A percentile compares a stretch with the other conserved stretches of the same genome.
Conservation (phyloP, 2,797 vertebrate species). For the Chaenodraco wilsoni region DNA sequence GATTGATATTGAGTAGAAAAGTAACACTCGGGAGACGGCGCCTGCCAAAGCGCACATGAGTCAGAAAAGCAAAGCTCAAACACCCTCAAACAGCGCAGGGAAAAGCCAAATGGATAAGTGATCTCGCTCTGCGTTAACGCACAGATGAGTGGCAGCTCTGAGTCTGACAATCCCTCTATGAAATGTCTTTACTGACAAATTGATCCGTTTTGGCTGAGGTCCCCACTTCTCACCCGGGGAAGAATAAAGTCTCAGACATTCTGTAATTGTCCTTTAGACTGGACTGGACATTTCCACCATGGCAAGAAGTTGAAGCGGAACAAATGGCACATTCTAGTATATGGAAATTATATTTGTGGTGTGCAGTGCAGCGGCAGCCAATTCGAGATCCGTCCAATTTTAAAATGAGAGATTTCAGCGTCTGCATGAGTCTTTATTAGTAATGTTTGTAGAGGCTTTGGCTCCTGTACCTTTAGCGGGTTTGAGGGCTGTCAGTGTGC, state of each 20-base stretch:
- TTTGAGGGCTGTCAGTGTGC: slow-evolving; percentile 52
- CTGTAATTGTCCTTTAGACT: slow-evolving; percentile 82
- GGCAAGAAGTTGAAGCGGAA: slow-evolving; percentile 80
- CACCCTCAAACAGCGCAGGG: slow-evolving; percentile 20
- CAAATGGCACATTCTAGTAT: slow-evolving; percentile 79
- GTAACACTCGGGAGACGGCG: slow-evolving; percentile 41
- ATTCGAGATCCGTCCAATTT: slow-evolving; percentile 67
- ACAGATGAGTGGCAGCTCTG: slow-evolving; percentile 50
- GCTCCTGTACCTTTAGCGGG: slow-evolving; percentile 41
- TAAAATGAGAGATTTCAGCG: slow-evolving; percentile 71
- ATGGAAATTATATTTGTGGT: slow-evolving; percentile 82
- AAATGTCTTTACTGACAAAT: slow-evolving; percentile 54
- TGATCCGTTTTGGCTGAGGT: slow-evolving; percentile 61
- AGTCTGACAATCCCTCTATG: slow-evolving; percentile 37
- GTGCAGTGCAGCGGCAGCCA: slow-evolving; percentile 65
- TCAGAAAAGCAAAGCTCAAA: slow-evolving; percentile 27
- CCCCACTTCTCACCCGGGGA: slow-evolving; percentile 76
- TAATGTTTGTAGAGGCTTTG: slow-evolving; percentile 70
- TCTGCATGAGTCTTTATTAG: slow-evolving; percentile 78
- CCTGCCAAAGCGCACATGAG: slow-evolving; percentile 53
- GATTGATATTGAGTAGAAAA: slow-evolving; percentile 51
- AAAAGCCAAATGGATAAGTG: slow-evolving; percentile 42
- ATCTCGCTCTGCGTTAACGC: slow-evolving; percentile 43
- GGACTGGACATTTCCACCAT: slow-evolving; percentile 80
- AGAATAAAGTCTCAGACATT: slow-evolving; percentile 81